Conservation (phyloP, 2,797 vertebrate genomes). For the Gymnoscopelus braueri region DNA sequence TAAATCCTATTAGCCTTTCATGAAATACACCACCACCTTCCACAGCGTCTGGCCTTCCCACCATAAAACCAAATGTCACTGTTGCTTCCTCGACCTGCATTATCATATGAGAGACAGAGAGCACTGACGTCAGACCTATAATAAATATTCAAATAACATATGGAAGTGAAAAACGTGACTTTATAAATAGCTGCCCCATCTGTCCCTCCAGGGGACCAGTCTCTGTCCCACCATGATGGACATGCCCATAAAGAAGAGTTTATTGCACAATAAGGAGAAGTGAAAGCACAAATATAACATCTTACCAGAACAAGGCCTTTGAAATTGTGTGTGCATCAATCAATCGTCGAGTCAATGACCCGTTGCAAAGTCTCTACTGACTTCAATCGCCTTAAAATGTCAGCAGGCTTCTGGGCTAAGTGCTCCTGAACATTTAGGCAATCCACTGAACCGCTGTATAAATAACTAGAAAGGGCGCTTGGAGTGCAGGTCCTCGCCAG, state of each 20-base stretch:
- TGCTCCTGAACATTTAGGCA: conserved; percentile 28
- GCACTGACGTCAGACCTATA: conserved; percentile 49
- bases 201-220: conserved; percentile 18
- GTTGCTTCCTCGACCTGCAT: conserved; percentile 51
- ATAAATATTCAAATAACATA: conserved; percentile 68
- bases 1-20: conserved; percentile 67
- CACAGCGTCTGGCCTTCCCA: conserved; percentile 55
- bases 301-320: conserved; percentile 45
- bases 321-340: conserved; percentile 62
- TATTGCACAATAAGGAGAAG: conserved; percentile 55
- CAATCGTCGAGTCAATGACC: conserved; percentile 60
- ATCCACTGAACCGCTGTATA: conserved; percentile 24
- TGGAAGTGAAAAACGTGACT: conserved; percentile 46
- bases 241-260: conserved; percentile 63
- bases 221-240: conserved; percentile 20
- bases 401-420: conserved; percentile 47
- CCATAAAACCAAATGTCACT: conserved; percentile 73
- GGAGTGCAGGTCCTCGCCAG: no score
- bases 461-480: conserved; percentile 29
- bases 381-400: conserved; percentile 69
- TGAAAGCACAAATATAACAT: conserved; percentile 50
- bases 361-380: conserved; percentile 42
- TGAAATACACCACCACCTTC: conserved; percentile 58
- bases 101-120: conserved; percentile 53
- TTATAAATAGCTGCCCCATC: conserved; percentile 36